A percentile compares a stretch with the other conserved stretches of the same genome.
Evolutionary conservation across 2,888 invertebrate genomes (phyloP).

Genomic region (Rhagonycha fulva): DNA sequence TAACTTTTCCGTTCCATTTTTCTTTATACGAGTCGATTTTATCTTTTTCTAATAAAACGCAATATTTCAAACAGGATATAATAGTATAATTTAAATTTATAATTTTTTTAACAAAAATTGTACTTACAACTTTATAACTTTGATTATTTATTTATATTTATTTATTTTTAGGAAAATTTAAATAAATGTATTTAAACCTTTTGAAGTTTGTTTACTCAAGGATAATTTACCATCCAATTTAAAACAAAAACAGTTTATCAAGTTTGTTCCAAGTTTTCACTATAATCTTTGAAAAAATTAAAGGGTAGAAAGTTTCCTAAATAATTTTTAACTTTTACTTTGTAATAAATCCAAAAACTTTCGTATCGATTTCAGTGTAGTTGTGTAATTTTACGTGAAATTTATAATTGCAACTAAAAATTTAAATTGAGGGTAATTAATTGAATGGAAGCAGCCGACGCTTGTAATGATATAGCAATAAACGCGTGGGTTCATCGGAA

Average conservation of each 20-base stretch:
- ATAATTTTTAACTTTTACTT: neutral
- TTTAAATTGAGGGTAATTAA: conserved; percentile 11
- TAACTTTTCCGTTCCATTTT: neutral
- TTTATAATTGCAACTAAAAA: conserved; percentile 23
- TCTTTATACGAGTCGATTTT: neutral
- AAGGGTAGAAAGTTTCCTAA: neutral
- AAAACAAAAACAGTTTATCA: neutral
- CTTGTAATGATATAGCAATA: conserved; percentile 42
- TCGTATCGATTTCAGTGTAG: neutral
- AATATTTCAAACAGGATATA: neutral
- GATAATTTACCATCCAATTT: neutral
- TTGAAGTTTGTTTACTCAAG: neutral
- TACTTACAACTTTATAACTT: neutral
- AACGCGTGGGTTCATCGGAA: conserved; percentile 39
- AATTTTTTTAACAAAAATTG: neutral
- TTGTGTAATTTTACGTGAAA: conserved; percentile 19
- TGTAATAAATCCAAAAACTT: neutral
- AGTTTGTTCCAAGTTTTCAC: neutral
- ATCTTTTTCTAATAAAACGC: neutral
- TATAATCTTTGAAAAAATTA: neutral
- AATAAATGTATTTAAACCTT: neutral
- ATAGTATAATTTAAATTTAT: conserved; percentile 1
- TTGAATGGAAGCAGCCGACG: conserved; percentile 33
- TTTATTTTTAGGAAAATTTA: neutral
- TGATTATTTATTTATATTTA: neutral